phyloP scores from a whole-genome alignment of 37 sponge, comb jelly and placozoan genomes.

The Halisarca cf. caerulea region DNA sequence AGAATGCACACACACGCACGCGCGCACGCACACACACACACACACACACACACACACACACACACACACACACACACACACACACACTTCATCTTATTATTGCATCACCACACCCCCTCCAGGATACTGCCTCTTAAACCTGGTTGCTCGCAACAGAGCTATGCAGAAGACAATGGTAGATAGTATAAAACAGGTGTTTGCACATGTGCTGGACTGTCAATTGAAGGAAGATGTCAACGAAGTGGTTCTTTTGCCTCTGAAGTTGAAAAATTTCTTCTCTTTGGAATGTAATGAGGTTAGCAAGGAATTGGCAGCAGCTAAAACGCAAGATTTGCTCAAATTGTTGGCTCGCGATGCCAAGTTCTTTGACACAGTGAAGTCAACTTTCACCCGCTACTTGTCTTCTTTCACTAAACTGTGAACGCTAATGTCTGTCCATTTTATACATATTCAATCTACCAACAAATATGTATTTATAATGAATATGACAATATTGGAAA shows the following conservation, averaged over 20 bases:
- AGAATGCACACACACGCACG: too few species aligned
- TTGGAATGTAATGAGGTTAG: background rate
- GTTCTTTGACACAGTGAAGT: too few species aligned
- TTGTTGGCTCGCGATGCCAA: background rate
- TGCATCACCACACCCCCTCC: background rate
- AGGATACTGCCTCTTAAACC: slow-evolving; percentile 1
- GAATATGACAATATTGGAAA: too few species aligned
- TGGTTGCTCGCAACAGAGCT: slow-evolving; percentile 58
- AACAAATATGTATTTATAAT: too few species aligned
- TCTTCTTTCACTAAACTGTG: too few species aligned
- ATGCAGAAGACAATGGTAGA: slow-evolving; percentile 56
- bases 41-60: too few species aligned
- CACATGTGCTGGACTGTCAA: background rate
- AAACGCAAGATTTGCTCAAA: background rate
- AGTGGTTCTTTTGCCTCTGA: background rate
- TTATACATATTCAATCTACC: too few species aligned
- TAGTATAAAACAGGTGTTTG: background rate
- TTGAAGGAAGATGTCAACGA: slow-evolving; percentile 6
- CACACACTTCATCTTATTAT: too few species aligned
- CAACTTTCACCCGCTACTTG: too few species aligned
- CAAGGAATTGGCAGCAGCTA: background rate
- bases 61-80: too few species aligned
- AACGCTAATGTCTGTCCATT: too few species aligned
- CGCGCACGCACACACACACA: too few species aligned
- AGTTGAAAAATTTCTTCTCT: background rate